These are phyloP conservation scores for Netelia fuscicornis DNA, from an alignment of 2,888 invertebrate genomes.

Conservation along the genomic window DNA sequence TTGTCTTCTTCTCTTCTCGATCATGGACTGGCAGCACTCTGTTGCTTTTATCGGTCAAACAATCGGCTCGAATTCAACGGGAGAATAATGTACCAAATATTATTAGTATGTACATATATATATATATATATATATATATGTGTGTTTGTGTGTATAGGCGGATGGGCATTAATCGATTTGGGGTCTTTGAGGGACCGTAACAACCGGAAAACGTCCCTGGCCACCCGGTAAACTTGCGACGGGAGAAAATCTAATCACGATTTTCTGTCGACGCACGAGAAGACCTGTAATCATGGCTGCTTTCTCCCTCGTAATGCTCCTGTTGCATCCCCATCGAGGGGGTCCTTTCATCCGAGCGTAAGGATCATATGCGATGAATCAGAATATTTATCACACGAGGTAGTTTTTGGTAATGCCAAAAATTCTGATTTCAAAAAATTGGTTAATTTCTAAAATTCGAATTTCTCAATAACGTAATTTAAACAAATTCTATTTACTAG, in stretches of 20 bases:
- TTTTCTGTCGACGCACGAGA: conserved; percentile 67
- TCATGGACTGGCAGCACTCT: conserved; percentile 11
- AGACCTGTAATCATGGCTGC: conserved; percentile 75
- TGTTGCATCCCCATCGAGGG: conserved; percentile 47
- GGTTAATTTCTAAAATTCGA: no score
- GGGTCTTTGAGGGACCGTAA: conserved; percentile 24
- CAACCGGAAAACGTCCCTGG: conserved; percentile 46
- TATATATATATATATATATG: not conserved
- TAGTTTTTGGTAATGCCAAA: not conserved
- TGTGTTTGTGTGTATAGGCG: not conserved
- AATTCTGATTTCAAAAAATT: no score
- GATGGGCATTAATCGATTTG: conserved; percentile 54
- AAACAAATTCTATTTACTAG: no score
- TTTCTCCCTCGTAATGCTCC: conserved; percentile 50
- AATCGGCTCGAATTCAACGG: not conserved
- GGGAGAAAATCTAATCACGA: conserved; percentile 72
- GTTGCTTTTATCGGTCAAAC: conserved; percentile 39
- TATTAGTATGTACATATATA: not conserved
- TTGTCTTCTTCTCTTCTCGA: conserved; percentile 4
- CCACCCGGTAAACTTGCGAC: conserved; percentile 64
- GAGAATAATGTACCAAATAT: conserved; percentile 16
- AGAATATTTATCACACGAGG: conserved; percentile 16
- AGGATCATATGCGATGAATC: conserved; percentile 12
- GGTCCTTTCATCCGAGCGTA: conserved; percentile 44
- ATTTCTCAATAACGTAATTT: no score